phyloP scores from a whole-genome alignment of 2,113 vertebrate species.

The Vulpes ferrilata region DNA sequence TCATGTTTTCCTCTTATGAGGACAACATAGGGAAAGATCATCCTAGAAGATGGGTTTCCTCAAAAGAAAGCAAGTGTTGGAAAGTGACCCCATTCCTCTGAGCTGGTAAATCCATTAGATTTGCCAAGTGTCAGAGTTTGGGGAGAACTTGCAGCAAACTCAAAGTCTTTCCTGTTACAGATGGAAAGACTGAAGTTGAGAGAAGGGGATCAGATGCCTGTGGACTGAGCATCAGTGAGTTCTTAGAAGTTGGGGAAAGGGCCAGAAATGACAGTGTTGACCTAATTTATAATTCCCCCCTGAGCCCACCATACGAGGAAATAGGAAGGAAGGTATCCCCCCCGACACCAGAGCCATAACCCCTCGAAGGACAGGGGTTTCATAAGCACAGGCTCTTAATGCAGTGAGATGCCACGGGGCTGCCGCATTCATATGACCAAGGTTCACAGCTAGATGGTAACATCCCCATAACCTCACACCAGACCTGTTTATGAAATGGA shows the following conservation, averaged over 20 bases:
- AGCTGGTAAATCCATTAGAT: slow-evolving; percentile 49
- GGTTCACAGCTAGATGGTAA: background rate
- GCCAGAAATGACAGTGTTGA: slow-evolving; percentile 5
- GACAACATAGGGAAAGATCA: slow-evolving; percentile 30
- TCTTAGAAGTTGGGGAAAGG: slow-evolving; percentile 27
- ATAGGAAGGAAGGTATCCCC: background rate
- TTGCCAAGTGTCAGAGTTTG: background rate
- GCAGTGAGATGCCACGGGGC: background rate
- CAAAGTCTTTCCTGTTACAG: slow-evolving; percentile 45
- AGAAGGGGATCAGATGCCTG: background rate
- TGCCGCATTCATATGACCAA: background rate
- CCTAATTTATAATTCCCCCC: slow-evolving; percentile 30
- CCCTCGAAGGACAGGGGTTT: background rate
- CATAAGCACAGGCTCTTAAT: background rate
- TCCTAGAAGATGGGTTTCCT: slow-evolving; percentile 23
- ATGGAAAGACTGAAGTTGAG: slow-evolving; percentile 31
- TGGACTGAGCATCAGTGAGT: background rate
- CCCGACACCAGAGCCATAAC: background rate
- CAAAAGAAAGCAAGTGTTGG: slow-evolving; percentile 58
- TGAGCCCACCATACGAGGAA: background rate
- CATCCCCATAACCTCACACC: background rate
- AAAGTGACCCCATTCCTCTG: slow-evolving; percentile 42
- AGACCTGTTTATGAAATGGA: slow-evolving; percentile 41
- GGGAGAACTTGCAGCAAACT: background rate
- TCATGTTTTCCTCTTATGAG: slow-evolving; percentile 45